Evolutionary conservation across 2,797 vertebrate genomes (phyloP).

Genomic region (Merluccius polli): DNA sequence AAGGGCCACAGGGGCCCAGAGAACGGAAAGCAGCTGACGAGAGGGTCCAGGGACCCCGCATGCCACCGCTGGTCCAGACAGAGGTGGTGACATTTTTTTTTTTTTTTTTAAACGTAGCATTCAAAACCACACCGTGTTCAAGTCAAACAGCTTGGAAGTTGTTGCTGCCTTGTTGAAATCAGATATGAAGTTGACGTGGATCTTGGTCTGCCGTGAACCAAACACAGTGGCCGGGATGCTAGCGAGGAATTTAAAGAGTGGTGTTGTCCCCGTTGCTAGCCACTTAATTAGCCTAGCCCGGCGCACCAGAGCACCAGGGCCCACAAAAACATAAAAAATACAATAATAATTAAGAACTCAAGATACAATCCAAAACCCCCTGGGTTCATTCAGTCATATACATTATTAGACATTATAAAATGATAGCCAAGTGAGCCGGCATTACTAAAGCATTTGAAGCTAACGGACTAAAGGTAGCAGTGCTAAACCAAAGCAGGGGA

Average conservation of each 20-base stretch:
- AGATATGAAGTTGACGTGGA: background rate
- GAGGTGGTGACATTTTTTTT: slow-evolving; percentile 9
- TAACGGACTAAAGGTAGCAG: slow-evolving; percentile 51
- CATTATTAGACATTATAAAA: slow-evolving; percentile 58
- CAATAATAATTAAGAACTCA: slow-evolving; percentile 52
- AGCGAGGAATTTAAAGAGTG: slow-evolving; percentile 5
- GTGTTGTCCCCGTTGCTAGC: background rate
- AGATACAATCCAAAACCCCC: slow-evolving; percentile 60
- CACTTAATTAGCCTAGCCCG: slow-evolving; percentile 31
- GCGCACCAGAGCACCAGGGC: slow-evolving; percentile 46
- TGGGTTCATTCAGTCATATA: slow-evolving; percentile 73
- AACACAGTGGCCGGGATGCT: background rate
- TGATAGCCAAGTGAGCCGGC: slow-evolving; percentile 47
- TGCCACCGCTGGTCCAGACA: slow-evolving; percentile 36
- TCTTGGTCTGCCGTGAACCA: background rate
- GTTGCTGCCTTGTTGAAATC: slow-evolving; percentile 6
- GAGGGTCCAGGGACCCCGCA: slow-evolving; percentile 33
- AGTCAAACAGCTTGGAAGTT: slow-evolving; percentile 4
- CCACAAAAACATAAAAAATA: slow-evolving; percentile 39
- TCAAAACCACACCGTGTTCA: slow-evolving; percentile 7
- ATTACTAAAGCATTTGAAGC: slow-evolving; percentile 59
- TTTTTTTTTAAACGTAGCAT: slow-evolving; percentile 11
- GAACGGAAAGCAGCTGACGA: slow-evolving; percentile 14
- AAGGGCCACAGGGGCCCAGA: background rate
- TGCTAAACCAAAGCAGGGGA: slow-evolving; percentile 22